Base-by-base conservation (phyloP, 2,113 vertebrate genomes). In the Tragelaphus scriptus region DNA sequence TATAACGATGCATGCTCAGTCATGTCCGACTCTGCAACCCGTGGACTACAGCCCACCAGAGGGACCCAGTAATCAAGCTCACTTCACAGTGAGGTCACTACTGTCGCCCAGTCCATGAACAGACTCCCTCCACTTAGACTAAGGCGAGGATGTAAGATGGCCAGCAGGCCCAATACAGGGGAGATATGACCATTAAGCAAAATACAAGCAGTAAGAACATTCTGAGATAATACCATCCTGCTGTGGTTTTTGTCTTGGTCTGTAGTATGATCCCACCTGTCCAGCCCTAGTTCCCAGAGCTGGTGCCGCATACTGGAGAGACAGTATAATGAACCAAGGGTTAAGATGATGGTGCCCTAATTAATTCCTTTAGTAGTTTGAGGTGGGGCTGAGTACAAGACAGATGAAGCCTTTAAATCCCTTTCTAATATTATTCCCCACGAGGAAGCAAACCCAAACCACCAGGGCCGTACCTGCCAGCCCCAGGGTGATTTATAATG, bases 1-100 rank as follows among this genome's bases (percentile, higher is more conserved):
- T 21, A 11, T 4, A 19, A 3, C 65, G 10, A 21, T 21, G 17
- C 17, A 5, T 0, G 32, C 17, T 0, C n/a, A 75, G n/a, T 75
- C 68, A 13, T 6, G 68, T 75, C n/a, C 10, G 0, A 40, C 68
- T 75, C 36, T 40, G 68, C n/a, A 23, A 75, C n/a, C n/a, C 5
- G 1, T 40, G 68, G 30, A 71, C 65, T 36, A 36, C 5, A 71
- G 65, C 65, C n/a, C 65, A 71, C 17, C 16, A 21, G 65, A 21
- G 80, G 30, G 51, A 55, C 32, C 51, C 81, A 36, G 79, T 3
- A 17, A 55, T 84, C 81, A 55, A n/a, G 25, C 32, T 84, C 30
- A 5, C 2, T 55, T 84, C 32, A 32, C 80, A 55, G 32, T n/a
- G 51, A 55, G 51, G 32, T 55, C 51, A 55, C 51, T 13, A 25